A percentile compares a stretch with the other conserved stretches of the same genome.
These are phyloP conservation scores for Paracanthobrama guichenoti DNA, from an alignment of 2,113 vertebrate species.

Conservation along the genomic window DNA sequence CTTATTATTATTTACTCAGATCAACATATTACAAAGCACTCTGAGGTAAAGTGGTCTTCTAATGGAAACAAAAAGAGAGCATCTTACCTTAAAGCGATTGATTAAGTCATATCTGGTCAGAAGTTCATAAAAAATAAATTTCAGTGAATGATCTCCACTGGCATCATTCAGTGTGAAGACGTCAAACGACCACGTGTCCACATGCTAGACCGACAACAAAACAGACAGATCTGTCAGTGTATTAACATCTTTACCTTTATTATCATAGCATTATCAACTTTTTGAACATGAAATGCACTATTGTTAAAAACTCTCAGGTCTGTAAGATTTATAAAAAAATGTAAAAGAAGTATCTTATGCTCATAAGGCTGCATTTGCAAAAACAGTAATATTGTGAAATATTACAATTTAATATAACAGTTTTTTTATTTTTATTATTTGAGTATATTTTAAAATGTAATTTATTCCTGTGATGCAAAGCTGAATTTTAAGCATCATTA, in stretches of 20 bases:
- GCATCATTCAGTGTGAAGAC: conserved; percentile 93
- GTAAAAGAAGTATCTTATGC: neutral
- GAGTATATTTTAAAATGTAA: neutral
- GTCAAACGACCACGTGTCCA: conserved; percentile 95
- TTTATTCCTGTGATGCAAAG: neutral
- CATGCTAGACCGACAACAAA: conserved; percentile 74
- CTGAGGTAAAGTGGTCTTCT: neutral
- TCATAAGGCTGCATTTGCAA: neutral
- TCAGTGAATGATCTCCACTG: conserved; percentile 91
- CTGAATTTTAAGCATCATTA: neutral
- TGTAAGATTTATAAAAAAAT: neutral
- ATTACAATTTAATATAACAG: neutral
- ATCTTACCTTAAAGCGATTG: conserved; percentile 90
- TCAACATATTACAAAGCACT: neutral
- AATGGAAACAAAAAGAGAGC: neutral
- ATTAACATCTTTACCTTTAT: neutral
- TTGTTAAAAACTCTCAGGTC: neutral
- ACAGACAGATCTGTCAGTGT: neutral
- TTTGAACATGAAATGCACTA: neutral
- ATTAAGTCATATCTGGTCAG: conserved; percentile 95
- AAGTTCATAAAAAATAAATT: conserved; percentile 95
- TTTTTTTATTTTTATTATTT: neutral
- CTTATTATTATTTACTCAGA: neutral
- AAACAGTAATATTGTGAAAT: neutral
- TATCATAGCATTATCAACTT: neutral